A percentile compares a stretch with the other conserved stretches of the same genome.
These are phyloP conservation scores for Melanostoma mellinum DNA, from an alignment of 2,888 invertebrate species.

Conservation along the genomic window DNA sequence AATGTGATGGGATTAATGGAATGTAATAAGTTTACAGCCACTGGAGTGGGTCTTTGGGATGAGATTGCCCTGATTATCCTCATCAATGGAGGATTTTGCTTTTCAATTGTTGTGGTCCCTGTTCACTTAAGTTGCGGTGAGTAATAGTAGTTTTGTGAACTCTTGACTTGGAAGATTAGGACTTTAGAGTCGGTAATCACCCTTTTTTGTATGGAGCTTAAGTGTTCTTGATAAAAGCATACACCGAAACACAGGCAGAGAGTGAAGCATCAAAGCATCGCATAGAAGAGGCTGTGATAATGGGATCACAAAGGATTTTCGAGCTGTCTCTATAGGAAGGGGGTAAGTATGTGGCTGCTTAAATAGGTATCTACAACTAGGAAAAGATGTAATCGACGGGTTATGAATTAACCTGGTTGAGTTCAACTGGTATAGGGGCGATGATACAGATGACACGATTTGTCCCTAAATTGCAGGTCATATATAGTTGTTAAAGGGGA, in stretches of 20 bases:
- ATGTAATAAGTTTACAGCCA: conserved; percentile 61
- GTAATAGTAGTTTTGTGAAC: conserved; percentile 63
- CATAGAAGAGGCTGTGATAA: not conserved
- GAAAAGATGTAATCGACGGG: conserved; percentile 12
- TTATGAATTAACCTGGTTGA: not conserved
- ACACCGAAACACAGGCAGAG: not conserved
- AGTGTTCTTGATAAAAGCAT: conserved; percentile 39
- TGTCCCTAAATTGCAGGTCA: too few species aligned
- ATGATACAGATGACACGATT: too few species aligned
- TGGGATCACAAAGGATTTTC: conserved; percentile 32
- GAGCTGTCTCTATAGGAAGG: conserved; percentile 6
- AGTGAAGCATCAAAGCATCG: conserved; percentile 35
- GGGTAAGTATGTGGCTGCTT: conserved; percentile 44
- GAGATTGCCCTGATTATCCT: conserved; percentile 63
- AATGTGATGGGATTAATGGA: conserved; percentile 64
- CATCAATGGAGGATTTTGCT: conserved; percentile 39
- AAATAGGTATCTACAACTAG: conserved; percentile 25
- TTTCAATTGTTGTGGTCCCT: conserved; percentile 56
- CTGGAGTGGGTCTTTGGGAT: conserved; percentile 18
- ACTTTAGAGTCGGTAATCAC: conserved; percentile 62
- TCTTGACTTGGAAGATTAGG: conserved; percentile 66
- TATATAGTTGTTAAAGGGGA: too few species aligned
- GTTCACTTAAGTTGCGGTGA: conserved; percentile 50
- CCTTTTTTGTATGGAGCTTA: conserved; percentile 45
- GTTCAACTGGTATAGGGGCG: too few species aligned